Conservation (phyloP, 2,113 vertebrate species). For the Carollia perspicillata region DNA sequence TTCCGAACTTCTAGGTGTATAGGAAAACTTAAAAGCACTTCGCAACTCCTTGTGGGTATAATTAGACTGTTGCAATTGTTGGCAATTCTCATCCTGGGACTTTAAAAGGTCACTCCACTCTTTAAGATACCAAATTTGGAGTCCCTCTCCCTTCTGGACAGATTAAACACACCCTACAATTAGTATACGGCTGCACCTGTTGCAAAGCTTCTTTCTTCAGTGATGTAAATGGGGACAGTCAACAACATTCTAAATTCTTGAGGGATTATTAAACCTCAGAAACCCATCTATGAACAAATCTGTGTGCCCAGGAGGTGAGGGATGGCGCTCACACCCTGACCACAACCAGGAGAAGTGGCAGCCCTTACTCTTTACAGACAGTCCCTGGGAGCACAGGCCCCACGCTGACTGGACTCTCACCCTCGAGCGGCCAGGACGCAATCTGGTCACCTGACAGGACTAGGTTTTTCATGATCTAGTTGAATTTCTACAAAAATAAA, state of each 20-base stretch:
- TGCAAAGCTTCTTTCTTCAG: constrained; percentile 66
- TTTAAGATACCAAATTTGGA: constrained; percentile 75
- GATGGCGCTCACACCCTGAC: constrained; percentile 46
- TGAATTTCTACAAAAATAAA: constrained; percentile 27
- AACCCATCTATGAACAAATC: constrained; percentile 43
- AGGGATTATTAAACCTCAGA: constrained; percentile 68
- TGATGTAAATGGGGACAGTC: constrained; percentile 67
- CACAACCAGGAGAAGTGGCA: constrained; percentile 28
- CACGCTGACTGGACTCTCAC: background rate
- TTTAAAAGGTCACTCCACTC: constrained; percentile 74
- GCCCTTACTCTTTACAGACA: background rate
- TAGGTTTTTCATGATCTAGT: background rate
- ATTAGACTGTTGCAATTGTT: constrained; percentile 76
- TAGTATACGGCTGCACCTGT: constrained; percentile 72
- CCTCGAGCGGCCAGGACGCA: background rate
- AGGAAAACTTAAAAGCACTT: constrained; percentile 75
- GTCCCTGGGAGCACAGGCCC: background rate
- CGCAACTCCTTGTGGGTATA: constrained; percentile 75
- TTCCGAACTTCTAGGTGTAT: constrained; percentile 65
- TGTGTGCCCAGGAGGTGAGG: constrained; percentile 52
- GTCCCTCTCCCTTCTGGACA: constrained; percentile 66
- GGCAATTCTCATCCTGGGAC: constrained; percentile 68
- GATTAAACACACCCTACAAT: constrained; percentile 66
- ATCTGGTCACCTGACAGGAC: background rate
- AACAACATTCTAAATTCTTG: constrained; percentile 72